A percentile compares a stretch with the other conserved stretches of the same genome.
These are phyloP conservation scores for Calliphora vicina DNA, from an alignment of 1,140 invertebrate genomes.

Conservation along the genomic window DNA sequence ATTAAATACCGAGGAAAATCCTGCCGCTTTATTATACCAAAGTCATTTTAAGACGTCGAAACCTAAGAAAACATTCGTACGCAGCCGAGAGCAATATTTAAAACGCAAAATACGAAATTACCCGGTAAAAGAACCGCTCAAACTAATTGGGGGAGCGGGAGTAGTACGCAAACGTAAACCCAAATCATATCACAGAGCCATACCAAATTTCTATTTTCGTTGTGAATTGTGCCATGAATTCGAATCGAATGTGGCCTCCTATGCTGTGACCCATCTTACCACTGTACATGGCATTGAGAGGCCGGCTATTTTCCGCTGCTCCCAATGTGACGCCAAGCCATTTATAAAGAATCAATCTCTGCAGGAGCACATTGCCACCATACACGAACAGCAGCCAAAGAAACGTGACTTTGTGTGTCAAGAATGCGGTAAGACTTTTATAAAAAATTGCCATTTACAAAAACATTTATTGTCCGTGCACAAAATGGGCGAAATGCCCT, in stretches of 20 bases:
- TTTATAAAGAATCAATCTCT: conserved; percentile 20
- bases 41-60: background rate
- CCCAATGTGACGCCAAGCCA: background rate
- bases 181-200: background rate
- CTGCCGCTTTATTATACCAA: conserved; percentile 8
- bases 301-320: background rate
- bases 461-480: conserved; percentile 14
- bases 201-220: conserved; percentile 7
- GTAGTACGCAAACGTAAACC: conserved; percentile 16
- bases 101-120: conserved; percentile 21
- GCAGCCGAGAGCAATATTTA: conserved; percentile 9
- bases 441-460: conserved; percentile 19
- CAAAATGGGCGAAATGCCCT: background rate
- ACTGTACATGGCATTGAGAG: conserved; percentile 13
- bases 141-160: background rate
- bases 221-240: conserved; percentile 23
- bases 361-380: conserved; percentile 13
- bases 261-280: background rate
- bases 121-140: conserved; percentile 7
- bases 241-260: conserved; percentile 23
- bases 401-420: background rate
- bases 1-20: background rate
- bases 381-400: conserved; percentile 9
- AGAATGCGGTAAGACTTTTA: conserved; percentile 11
- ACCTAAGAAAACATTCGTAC: background rate